Evolutionary conservation across 2,113 vertebrate genomes (phyloP).

Genomic region (Phyllostomus discolor): DNA sequence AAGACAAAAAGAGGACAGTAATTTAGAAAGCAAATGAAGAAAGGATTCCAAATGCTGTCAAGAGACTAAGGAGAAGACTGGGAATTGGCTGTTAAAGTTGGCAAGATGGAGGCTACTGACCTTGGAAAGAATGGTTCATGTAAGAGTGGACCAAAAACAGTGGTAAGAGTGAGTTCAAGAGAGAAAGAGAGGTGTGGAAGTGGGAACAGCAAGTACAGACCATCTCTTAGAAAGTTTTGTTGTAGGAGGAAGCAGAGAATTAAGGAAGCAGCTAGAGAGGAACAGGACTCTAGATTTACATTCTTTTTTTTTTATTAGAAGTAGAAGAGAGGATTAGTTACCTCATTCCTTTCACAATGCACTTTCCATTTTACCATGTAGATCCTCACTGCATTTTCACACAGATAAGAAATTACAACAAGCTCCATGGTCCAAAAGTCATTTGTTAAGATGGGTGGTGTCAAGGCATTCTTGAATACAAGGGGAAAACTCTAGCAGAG

Average conservation of each 20-base stretch:
- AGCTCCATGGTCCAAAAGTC: background rate
- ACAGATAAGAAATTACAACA: background rate
- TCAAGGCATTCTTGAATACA: rapidly evolving
- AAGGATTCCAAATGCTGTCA: background rate
- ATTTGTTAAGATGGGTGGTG: background rate
- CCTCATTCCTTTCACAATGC: background rate
- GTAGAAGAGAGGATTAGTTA: background rate
- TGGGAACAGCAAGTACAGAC: background rate
- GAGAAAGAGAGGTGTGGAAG: background rate
- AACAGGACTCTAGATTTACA: background rate
- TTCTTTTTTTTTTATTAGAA: background rate
- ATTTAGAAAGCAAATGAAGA: background rate
- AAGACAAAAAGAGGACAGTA: background rate
- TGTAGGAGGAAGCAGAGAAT: background rate
- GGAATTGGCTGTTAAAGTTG: background rate
- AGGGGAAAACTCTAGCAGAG: background rate
- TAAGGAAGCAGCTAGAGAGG: background rate
- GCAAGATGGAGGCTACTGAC: background rate
- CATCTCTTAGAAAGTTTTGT: background rate
- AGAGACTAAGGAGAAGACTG: background rate
- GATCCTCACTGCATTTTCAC: background rate
- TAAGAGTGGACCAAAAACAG: background rate
- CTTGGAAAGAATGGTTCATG: background rate
- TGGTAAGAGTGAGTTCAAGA: background rate
- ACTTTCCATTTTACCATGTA: background rate